These are phyloP conservation scores for Lumbricus terrestris DNA, from an alignment of 2,888 invertebrate species.

Conservation along the genomic window DNA sequence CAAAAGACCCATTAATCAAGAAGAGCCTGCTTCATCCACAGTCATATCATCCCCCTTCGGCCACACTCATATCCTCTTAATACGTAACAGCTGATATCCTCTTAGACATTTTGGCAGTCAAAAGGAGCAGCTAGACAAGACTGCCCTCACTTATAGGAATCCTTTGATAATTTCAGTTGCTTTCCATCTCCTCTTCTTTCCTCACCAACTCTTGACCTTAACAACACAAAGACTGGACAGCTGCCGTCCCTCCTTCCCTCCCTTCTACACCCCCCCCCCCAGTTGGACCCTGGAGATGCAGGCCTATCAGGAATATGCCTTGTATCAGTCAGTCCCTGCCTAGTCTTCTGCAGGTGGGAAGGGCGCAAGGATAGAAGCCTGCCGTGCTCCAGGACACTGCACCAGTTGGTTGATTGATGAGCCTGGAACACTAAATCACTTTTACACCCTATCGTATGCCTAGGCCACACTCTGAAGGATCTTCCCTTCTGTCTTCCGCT, in stretches of 20 bases:
- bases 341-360: background rate
- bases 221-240: background rate
- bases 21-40: too few relatives aligned
- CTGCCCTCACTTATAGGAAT: background rate
- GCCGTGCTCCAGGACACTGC: background rate
- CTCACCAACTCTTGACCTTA: background rate
- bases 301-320: background rate
- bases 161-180: background rate
- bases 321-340: background rate
- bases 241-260: background rate
- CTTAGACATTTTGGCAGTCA: background rate
- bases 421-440: background rate
- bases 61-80: too few relatives aligned
- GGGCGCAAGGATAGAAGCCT: background rate
- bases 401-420: background rate
- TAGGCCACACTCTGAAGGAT: background rate
- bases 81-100: too few relatives aligned
- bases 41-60: too few relatives aligned
- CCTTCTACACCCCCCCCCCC: background rate
- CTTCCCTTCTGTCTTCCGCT: background rate
- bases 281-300: background rate
- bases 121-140: background rate
- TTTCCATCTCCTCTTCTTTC: background rate
- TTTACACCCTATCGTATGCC: background rate
- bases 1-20: background rate